Conservation (phyloP, 2,888 invertebrate species). For the Neoitamus cyanurus region DNA sequence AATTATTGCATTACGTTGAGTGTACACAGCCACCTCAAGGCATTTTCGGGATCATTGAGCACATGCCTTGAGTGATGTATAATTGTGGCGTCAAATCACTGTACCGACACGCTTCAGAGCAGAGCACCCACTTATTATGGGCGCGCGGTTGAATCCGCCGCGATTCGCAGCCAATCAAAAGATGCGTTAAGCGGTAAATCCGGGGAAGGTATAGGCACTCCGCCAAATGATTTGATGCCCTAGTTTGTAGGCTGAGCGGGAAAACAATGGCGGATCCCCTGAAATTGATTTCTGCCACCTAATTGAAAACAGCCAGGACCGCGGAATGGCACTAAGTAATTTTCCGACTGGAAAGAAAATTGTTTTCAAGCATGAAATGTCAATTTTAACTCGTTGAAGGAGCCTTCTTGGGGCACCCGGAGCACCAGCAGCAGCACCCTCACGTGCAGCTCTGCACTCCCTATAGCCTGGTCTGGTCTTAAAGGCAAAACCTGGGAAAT, state of each 20-base stretch:
- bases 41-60: conserved; percentile 47
- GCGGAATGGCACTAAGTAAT: conserved; percentile 8
- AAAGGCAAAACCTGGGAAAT: conserved; percentile 26
- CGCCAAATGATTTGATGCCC: neutral
- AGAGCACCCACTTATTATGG: neutral
- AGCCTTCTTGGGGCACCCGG: neutral
- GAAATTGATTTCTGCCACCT: conserved; percentile 30
- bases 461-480: neutral
- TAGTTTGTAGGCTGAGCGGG: neutral
- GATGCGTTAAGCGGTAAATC: neutral
- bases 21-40: neutral
- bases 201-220: neutral
- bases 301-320: conserved; percentile 20
- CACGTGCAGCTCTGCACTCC: neutral
- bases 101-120: neutral
- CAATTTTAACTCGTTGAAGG: conserved; percentile 58
- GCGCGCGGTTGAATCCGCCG: neutral
- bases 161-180: neutral
- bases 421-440: neutral
- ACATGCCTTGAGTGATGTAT: conserved; percentile 24
- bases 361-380: conserved; percentile 66
- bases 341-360: conserved; percentile 56
- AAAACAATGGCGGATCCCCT: neutral
- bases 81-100: neutral
- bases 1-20: conserved; percentile 40